Percentiles rank a stretch among this genome's conserved stretches.
phyloP scores from a whole-genome alignment of 2,113 vertebrate species.

The Sinocyclocheilus grahami region DNA sequence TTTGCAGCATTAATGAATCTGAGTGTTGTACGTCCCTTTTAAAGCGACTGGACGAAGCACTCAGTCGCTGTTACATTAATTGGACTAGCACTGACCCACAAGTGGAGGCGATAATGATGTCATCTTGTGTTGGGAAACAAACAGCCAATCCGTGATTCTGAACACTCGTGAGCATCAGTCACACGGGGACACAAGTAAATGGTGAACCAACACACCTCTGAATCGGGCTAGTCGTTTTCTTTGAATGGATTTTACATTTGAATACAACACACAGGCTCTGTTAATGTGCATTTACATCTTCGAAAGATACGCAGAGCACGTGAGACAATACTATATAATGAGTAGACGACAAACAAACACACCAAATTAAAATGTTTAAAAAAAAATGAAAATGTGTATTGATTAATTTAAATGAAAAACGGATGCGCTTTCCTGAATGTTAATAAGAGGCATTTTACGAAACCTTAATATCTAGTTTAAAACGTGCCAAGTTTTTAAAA shows the following conservation, averaged over 20 bases:
- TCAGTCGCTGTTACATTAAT: constrained; percentile 32
- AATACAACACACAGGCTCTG: neutral
- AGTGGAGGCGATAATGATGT: constrained; percentile 39
- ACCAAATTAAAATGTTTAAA: neutral
- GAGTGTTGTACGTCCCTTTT: constrained; percentile 1
- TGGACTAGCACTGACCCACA: constrained; percentile 31
- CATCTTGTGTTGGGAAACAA: constrained; percentile 34
- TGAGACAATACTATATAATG: neutral
- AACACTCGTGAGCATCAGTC: constrained; percentile 22
- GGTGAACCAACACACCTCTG: neutral
- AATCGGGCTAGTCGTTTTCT: neutral
- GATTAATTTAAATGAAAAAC: neutral
- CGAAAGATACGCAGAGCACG: neutral
- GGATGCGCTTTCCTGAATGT: neutral
- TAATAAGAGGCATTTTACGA: neutral
- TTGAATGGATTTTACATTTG: constrained; percentile 3
- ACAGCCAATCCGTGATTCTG: constrained; percentile 57
- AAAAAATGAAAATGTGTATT: neutral
- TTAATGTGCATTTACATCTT: constrained; percentile 3
- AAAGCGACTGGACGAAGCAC: constrained; percentile 13
- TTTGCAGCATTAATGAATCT: neutral
- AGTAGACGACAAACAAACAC: neutral
- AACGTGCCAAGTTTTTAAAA: neutral
- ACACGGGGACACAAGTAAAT: neutral
- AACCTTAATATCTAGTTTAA: neutral